phyloP scores from a whole-genome alignment of 2,113 vertebrate species.

The Pleuronectes platessa region DNA sequence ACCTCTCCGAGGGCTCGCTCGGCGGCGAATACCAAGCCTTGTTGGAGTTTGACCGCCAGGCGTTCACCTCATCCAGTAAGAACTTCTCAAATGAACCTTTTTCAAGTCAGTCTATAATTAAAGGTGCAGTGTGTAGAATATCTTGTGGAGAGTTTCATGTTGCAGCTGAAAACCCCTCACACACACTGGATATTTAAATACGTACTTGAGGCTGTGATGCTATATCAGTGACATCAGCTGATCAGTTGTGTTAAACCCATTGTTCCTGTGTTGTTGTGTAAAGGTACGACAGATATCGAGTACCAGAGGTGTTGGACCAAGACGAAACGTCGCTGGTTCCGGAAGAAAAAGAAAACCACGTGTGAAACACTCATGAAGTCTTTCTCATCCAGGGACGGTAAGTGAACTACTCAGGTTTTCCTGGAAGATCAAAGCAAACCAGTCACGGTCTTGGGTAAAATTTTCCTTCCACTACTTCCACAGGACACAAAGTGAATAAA shows the following conservation, averaged over 20 bases:
- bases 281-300: constrained; percentile 72
- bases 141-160: too few relatives aligned
- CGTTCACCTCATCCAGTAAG: constrained; percentile 81
- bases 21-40: constrained; percentile 90
- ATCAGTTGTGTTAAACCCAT: background rate
- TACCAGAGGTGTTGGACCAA: constrained; percentile 80
- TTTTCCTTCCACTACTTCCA: background rate
- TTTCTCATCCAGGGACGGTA: constrained; percentile 50
- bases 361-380: constrained; percentile 74
- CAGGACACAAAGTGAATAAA: constrained; percentile 56
- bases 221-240: background rate
- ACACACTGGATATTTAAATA: too few relatives aligned
- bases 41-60: constrained; percentile 85
- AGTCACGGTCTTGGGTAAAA: background rate
- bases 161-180: too few relatives aligned
- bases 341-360: constrained; percentile 72
- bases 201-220: too few relatives aligned
- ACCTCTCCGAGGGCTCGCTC: constrained; percentile 89
- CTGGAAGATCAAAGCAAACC: background rate
- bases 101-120: background rate
- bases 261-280: constrained; percentile 3
- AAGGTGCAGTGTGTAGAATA: too few relatives aligned
- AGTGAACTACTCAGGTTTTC: constrained; percentile 9
- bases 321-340: constrained; percentile 76
- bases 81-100: background rate